Base-by-base conservation (phyloP, 2,113 vertebrate species). In the Vicugna pacos region DNA sequence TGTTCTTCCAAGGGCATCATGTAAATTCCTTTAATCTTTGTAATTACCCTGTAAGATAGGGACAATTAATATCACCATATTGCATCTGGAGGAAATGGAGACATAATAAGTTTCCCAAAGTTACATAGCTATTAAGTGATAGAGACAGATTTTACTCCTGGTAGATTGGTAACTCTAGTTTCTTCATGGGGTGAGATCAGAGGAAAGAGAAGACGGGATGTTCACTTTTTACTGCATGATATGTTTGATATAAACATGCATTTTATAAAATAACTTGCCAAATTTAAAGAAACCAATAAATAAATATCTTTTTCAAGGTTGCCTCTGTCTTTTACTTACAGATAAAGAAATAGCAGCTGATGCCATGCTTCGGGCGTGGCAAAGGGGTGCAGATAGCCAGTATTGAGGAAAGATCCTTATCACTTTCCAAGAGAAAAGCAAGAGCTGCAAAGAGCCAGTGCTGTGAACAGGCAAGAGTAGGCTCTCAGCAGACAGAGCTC, bases 1-100 rank as follows among this genome's bases (percentile, higher is more conserved):
- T 10, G 83, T 77, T 92, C 56, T 86, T 52, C 35, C 56, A 75
- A 91, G 3, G 52, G 52, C 17, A 72, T 80, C 84, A 22, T 2
- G 28, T 54, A 67, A 89, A 92, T 10, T 90, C 32, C 70, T 81
- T 96, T 38, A 60, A 52, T 89, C 75, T 87, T 67, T 8, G n/a
- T 38, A 96, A 91, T 94, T 64, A 83, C 22, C 22, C 46, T 83
- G 10, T 62, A 16, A 93, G 30, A 32, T 50, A 35, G 38, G 26
- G 8, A 48, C 35, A 65, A 54, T 92, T 77, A 80, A 69, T 93
- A 82, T 52, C 12, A 42, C 28, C 35, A 26, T 75, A 26, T 80
- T 76, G 92, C 0, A 76, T 3, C 19, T 89, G 42, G 26, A 84
- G 54, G 69, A 93, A 69, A 67, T n/a, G 35, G 35, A 94, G 16